A percentile compares a stretch with the other conserved stretches of the same genome.
Evolutionary conservation across 2,888 invertebrate species (phyloP).

Genomic region (Agrochola lychnidis): DNA sequence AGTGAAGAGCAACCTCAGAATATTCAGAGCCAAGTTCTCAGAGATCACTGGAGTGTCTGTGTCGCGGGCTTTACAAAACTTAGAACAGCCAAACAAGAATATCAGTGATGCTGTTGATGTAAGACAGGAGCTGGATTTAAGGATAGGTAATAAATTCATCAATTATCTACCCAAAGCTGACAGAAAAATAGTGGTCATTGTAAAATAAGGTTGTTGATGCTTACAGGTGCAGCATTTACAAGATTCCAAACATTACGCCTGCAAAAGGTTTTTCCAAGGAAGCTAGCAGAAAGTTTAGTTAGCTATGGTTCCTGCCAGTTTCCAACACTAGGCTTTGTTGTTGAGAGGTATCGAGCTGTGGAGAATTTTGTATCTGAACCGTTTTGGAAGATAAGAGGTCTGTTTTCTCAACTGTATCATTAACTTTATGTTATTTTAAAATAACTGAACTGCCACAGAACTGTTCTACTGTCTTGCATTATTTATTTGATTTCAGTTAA

Average conservation of each 20-base stretch:
- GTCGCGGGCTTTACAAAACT: slow-evolving; percentile 94
- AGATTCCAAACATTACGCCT: slow-evolving; percentile 98
- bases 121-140: slow-evolving; percentile 96
- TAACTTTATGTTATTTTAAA: slow-evolving; percentile 67
- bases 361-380: slow-evolving; percentile 97
- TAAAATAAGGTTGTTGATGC: neutral
- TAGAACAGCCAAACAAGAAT: slow-evolving; percentile 95
- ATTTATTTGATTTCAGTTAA: slow-evolving; percentile 89
- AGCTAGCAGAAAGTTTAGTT: slow-evolving; percentile 94
- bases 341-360: slow-evolving; percentile 97
- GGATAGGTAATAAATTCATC: slow-evolving; percentile 93
- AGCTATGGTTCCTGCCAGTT: slow-evolving; percentile 99
- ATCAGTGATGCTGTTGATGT: slow-evolving; percentile 98
- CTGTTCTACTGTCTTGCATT: neutral
- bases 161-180: neutral
- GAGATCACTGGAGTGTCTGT: slow-evolving; percentile 98
- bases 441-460: neutral
- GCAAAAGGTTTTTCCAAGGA: slow-evolving; percentile 94
- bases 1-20: slow-evolving; percentile 93
- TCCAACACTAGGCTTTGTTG: slow-evolving; percentile 99
- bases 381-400: slow-evolving; percentile 98
- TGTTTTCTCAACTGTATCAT: neutral
- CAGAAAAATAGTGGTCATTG: neutral
- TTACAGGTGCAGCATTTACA: slow-evolving; percentile 98
- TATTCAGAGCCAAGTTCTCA: slow-evolving; percentile 98